Base-by-base conservation (phyloP, 2,888 invertebrate species). In the Mycalesis mineus region DNA sequence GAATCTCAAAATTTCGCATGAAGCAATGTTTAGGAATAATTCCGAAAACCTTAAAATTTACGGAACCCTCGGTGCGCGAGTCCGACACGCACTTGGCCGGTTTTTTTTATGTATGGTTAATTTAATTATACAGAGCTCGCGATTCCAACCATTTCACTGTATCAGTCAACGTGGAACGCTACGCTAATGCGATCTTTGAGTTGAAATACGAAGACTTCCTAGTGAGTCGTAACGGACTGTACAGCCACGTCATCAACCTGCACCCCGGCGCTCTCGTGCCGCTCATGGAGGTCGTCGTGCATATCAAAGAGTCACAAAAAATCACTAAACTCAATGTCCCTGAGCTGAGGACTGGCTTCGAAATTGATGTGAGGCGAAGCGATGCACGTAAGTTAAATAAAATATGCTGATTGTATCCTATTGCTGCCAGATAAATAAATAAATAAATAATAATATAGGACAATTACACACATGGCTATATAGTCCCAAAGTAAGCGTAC, bases 181-280 rank as follows among this genome's bases (percentile, higher is more conserved):
- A 88, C 55, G 90, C 91, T 14, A 91, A 91, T 61, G 93, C 92
- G 0, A 83, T 89, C 0, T 95, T 96, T 77, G 93, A 93, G 70
- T 78, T 95, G 63, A 93, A 92, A 0, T 96, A 96, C 75, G 50
- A 50, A 15, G 50, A 50, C 6, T 40, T 29, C 9, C 17, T 50
- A 7, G 40, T 14, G 1, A 11, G 50, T 2, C 50, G 50, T 2
- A 40, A 40, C 40, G 50, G 50, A 6, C 89, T 91, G 9, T 95
- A 95, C 81, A 92, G 94, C 70, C 91, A 93, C 65, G 91, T 92
- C 9, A 88, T 95, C 9, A 33, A 33, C 33, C 33, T 33, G 33
- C 33, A 22, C 22, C 22, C 22, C 22, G 22, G 22, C 22, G 22
- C 22, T 2, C 22, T 22, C 2, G 5, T 22, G 33, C 33, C 33